A percentile compares a stretch with the other conserved stretches of the same genome.
Conservation (phyloP, 2,888 invertebrate species). For the Cepaea hortensis region DNA sequence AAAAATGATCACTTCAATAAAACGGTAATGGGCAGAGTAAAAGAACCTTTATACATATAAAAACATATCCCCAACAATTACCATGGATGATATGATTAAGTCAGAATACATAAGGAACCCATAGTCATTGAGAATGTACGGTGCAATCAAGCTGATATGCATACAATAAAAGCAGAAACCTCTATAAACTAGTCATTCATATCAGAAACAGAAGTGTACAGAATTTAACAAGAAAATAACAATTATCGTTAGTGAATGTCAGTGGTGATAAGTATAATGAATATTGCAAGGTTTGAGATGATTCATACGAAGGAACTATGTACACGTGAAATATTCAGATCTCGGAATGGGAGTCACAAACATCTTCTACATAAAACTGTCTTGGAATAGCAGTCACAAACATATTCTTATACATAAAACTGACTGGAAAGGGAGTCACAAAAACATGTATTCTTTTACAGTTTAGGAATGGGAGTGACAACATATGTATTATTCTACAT, state of each 20-base stretch:
- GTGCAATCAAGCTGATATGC: not conserved
- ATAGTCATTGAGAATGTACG: not conserved
- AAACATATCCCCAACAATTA: not conserved
- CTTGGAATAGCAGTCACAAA: too few relatives aligned
- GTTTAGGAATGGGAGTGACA: too few relatives aligned
- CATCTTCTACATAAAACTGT: not conserved
- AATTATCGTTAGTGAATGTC: not conserved
- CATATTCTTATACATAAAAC: too few relatives aligned
- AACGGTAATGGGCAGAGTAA: not conserved
- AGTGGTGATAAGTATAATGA: conserved; percentile 5
- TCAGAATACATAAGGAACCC: not conserved
- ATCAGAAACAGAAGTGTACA: not conserved
- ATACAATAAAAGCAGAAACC: not conserved
- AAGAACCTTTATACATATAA: not conserved
- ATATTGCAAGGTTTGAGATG: conserved; percentile 33
- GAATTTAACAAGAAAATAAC: not conserved
- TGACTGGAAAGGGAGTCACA: too few relatives aligned
- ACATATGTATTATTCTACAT: too few relatives aligned
- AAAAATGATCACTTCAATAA: not conserved
- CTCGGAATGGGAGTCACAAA: not conserved
- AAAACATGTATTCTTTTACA: too few relatives aligned
- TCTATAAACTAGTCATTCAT: too few relatives aligned
- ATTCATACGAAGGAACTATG: not conserved
- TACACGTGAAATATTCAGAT: conserved; percentile 10
- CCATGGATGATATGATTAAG: not conserved